Base-by-base conservation (phyloP, 2,113 vertebrate species). In the Coptodon bakossiorum region DNA sequence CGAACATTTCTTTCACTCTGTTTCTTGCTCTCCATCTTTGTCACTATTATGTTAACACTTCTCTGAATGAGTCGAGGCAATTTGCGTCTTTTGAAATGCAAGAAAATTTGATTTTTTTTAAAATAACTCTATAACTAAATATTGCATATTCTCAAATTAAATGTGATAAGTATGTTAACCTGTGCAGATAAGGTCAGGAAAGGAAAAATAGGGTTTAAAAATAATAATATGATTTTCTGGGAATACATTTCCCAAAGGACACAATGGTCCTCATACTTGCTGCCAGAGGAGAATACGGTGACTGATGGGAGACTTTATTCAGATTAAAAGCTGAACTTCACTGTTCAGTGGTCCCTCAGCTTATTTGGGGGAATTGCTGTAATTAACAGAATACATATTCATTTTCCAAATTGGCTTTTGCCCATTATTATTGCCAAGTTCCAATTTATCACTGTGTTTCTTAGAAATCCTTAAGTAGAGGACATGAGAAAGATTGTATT, bases 91-190 rank as follows among this genome's bases (percentile, higher is more conserved):
- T 54, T 83, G 11, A 73, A 84, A 85, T 68, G 38, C 22, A 57
- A 40, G 27, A 79, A 76, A 78, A 76, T 40, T 3, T 0, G 7
- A 36, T 54, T 61, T 86, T 43, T n/a, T 40, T 86, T 34, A 48
- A 6, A 78, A 56, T 52, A 36, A 45, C 57, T 52, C 16, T n/a
- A 22, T 19, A 43, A 43, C 88, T 78, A 79, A 89, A 85, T 80
- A 81, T 86, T 84, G 87, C 29, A 52, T 88, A 22, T 82, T 90
- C 66, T 76, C 4, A 86, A 84, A 86, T 86, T 34, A 50, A 53
- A 68, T 86, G 45, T 38, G 48, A 14, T 61, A 80, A 24, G 27
- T 71, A 10, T 19, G 14, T 27, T 17, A 31, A 22, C 43, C 83
- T 73, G 66, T 56, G 31, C 57, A 6, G n/a, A 57, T 29, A 71